These are phyloP conservation scores for Rosalia funebris DNA, from an alignment of 2,888 invertebrate genomes.

Conservation along the genomic window DNA sequence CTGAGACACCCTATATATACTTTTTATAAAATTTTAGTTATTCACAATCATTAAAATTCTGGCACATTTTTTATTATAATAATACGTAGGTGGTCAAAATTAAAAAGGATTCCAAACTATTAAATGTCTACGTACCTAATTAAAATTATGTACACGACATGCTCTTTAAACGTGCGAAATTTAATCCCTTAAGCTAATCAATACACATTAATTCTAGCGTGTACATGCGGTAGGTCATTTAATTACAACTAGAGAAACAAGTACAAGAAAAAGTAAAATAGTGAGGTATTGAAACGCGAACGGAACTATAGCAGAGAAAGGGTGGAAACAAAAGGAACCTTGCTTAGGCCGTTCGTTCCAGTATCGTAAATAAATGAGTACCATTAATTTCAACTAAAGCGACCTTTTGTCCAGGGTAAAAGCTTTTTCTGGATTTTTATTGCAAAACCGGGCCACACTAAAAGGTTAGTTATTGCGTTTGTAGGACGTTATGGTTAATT, in stretches of 20 bases:
- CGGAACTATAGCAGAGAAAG: not conserved
- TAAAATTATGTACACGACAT: no score
- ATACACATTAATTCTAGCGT: no score
- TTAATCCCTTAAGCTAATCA: no score
- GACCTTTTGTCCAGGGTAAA: slow-evolving; percentile 27
- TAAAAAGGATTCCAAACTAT: no score
- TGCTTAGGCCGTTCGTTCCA: slow-evolving; percentile 17
- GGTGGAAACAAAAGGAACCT: not conserved
- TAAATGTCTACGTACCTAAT: no score
- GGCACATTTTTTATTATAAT: no score
- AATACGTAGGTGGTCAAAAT: no score
- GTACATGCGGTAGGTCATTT: no score
- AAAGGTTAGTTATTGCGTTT: slow-evolving; percentile 27
- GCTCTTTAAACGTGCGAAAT: no score
- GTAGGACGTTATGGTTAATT: slow-evolving; percentile 27
- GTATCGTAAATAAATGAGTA: slow-evolving; percentile 31
- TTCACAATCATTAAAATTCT: no score
- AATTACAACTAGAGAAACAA: not conserved
- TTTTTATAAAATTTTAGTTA: no score
- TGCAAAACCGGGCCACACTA: slow-evolving; percentile 24
- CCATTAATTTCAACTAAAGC: slow-evolving; percentile 35
- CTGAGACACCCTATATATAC: no score
- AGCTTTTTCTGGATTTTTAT: slow-evolving; percentile 31
- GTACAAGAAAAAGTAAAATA: not conserved
- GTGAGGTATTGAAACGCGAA: not conserved